These are phyloP conservation scores for Achroia grisella DNA, from an alignment of 1,140 invertebrate species.

Conservation along the genomic window DNA sequence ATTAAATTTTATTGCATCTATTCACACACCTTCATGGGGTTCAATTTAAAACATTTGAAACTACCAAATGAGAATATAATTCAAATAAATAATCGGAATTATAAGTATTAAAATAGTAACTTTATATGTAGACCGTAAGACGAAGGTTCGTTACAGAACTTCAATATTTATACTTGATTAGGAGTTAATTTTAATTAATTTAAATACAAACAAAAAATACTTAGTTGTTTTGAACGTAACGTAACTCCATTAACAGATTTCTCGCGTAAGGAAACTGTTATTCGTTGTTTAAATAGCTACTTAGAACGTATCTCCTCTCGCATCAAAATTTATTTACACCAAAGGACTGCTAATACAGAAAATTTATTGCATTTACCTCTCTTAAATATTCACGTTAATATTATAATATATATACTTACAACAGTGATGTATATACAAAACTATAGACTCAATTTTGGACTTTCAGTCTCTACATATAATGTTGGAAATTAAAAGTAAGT, in stretches of 20 bases:
- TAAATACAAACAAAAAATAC: no score
- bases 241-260: neutral
- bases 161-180: no score
- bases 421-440: slow-evolving; percentile 68
- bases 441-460: slow-evolving; percentile 70
- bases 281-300: slow-evolving; percentile 31
- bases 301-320: slow-evolving; percentile 21
- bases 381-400: slow-evolving; percentile 56
- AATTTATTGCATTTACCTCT: slow-evolving; percentile 60
- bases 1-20: slow-evolving; percentile 72
- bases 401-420: slow-evolving; percentile 65
- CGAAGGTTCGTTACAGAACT: neutral
- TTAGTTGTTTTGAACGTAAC: neutral
- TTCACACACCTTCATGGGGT: slow-evolving; percentile 64
- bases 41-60: slow-evolving; percentile 49
- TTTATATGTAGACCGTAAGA: slow-evolving; percentile 1
- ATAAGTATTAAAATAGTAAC: neutral
- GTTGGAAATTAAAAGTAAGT: slow-evolving; percentile 52
- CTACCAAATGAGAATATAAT: slow-evolving; percentile 33
- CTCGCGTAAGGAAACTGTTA: neutral
- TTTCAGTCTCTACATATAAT: slow-evolving; percentile 64
- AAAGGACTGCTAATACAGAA: slow-evolving; percentile 60
- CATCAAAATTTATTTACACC: slow-evolving; percentile 46
- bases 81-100: slow-evolving; percentile 14
- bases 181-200: no score